Conservation (phyloP, 2,888 invertebrate species). For the Callimorpha dominula region DNA sequence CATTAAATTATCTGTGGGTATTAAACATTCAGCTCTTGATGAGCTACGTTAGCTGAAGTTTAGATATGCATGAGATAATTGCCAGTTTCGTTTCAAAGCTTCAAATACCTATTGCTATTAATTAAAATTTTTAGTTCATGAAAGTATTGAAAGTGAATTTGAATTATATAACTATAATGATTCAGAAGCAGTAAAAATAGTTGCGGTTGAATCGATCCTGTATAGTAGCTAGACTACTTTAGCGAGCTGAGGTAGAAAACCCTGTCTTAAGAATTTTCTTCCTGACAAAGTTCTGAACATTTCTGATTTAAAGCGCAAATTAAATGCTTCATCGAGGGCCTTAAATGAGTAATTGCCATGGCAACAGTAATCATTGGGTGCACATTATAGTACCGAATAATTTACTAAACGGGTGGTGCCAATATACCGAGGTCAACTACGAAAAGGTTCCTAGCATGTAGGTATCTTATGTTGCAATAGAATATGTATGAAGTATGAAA, state of each 20-base stretch:
- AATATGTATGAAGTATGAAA: too few relatives aligned
- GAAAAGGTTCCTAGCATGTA: background rate
- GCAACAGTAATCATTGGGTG: background rate
- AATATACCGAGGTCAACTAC: too few relatives aligned
- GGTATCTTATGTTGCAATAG: background rate
- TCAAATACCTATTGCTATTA: background rate
- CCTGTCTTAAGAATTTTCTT: background rate
- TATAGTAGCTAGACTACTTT: background rate
- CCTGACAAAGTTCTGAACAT: background rate
- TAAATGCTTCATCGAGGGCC: too few relatives aligned
- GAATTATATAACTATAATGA: background rate
- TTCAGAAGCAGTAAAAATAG: background rate
- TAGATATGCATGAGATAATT: conserved; percentile 45
- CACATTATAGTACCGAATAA: background rate
- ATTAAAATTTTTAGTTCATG: background rate
- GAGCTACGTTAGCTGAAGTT: conserved; percentile 39
- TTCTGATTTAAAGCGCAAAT: too few relatives aligned
- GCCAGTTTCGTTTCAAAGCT: conserved; percentile 23
- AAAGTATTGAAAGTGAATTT: background rate
- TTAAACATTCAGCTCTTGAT: conserved; percentile 47
- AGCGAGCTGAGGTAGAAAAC: background rate
- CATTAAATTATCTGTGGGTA: conserved; percentile 58
- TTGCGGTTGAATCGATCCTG: too few relatives aligned
- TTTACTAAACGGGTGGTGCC: too few relatives aligned
- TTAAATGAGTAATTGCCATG: too few relatives aligned